Base-by-base conservation (phyloP, 1,140 invertebrate species). In the Hypothenemus hampei region DNA sequence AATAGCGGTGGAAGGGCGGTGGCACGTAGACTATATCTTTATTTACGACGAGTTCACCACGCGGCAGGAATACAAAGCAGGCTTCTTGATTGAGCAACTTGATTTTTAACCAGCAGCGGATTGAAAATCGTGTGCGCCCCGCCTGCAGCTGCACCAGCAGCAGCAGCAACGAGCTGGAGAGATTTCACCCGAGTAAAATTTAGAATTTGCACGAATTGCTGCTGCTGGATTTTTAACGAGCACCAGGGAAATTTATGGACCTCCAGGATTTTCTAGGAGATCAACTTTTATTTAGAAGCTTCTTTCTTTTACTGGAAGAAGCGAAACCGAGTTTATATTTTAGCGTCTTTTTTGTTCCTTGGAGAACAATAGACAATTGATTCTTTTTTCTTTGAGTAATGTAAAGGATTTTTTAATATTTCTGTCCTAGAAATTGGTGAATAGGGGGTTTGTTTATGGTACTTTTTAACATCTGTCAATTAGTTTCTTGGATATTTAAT, bases 1-100 rank as follows among this genome's bases (percentile, higher is more conserved):
- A 56, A 56, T 56, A 16, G 18, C n/a, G 21, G 31, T 11, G 24
- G 37, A 45, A 23, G 50, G 53, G 52, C 50, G 57, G 56, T 57
- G 46, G 22, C 52, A 55, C 52, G 46, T 58, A 59, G 63, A 54
- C 63, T 62, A 68, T 67, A 68, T 68, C 66, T 68, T 68, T 68
- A 68, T 68, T 68, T 68, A 68, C 65, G 63, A 62, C 62, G 58
- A 58, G 58, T 58, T 56, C 20, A 37, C 22, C 4, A 58, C 62
- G 62, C 52, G 36, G 3, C 48, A 44, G 54, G 66, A 68, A 68
- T 68, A 68, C 59, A 60, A 67, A 68, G 43, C 54, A 64, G 63
- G 46, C 44, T 55, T 45, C 64, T 67, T 68, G 66, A 68, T 68
- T 68, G 66, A 67, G 65, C 64, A 60, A 59, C 66, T 68, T 68